Evolutionary conservation across 2,113 vertebrate species (phyloP), one percentile per base, ranked within the genome.

Genomic region (Catharus bicknelli): DNA sequence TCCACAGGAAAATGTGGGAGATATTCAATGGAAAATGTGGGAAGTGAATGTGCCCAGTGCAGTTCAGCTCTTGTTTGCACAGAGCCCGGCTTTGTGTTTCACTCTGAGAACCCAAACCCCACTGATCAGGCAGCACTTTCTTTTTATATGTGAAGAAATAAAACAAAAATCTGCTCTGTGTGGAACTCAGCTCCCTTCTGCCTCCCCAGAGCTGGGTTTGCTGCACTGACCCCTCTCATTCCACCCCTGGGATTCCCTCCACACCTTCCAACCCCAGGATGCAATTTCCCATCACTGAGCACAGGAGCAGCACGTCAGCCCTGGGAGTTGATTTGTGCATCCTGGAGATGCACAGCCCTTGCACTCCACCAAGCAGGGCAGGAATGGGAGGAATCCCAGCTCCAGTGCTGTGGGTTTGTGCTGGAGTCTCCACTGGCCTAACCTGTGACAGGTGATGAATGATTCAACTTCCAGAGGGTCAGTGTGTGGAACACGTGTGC

Each of bases 311-410:
- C 92, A 70, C 86, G 57, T 55, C 61, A 81, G 75, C 72, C 75
- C 53, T 88, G 83, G 63, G 32, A 38, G 30, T 91, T 95, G 90
- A 87, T 61, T 89, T 84, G 63, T 93, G 83, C 92, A 80, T 72
- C 34, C 86, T 70, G 48, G 66, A 66, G 81, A 63, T 48, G 27
- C 69, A 18, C 61, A 48, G 73, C 29, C 80, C 80, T 50, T 48
- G 16, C 48, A 63, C 94, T 86, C 95, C 84, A 70, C 93, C 96
- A 95, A 84, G 5, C 30, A 81, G 63, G 85, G 69, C 83, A 93
- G 84, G 64, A 84, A 42, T 14, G 17, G 54, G 67, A 84, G 83
- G 57, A 54, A 66, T 81, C 88, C 96, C 92, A 93, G 75, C 77
- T 88, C 67, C 84, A 62, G 58, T 54, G 13, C 92, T 67, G n/a